Base-by-base conservation (phyloP, 2,888 invertebrate genomes). In the Dasypogon diadema region DNA sequence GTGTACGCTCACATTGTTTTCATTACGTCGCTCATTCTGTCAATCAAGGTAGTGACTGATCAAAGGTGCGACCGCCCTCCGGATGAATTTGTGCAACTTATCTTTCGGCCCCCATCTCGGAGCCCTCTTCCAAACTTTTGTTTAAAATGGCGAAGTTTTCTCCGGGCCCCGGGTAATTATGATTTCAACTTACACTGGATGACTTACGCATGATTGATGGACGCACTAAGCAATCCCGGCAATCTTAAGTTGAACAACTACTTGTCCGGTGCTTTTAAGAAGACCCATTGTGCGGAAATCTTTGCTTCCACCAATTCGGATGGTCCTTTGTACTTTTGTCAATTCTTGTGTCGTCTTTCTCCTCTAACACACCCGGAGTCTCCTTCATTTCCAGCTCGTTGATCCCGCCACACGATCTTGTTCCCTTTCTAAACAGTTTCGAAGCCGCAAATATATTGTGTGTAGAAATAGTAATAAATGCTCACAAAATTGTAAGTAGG, bases 11-110 rank as follows among this genome's bases (percentile, higher is more conserved):
- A 75, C 56, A 75, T 75, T 75, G 75, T 75, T 75, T 75, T 75
- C 75, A 68, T 68, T 55, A 75, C 75, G 75, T 68, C 68, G 75
- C 75, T 75, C 75, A 75, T 46, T 54, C 51, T 68, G 75, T 75
- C 75, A 75, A 56, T 75, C 68, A 75, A 26, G 22, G 5, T 16
- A 26, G n/a, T 74, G 74, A 74, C 74, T 74, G 74, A 74, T 74
- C 74, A 74, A 74, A 74, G 74, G 58, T 26, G 21, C 24, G 58
- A 74, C 74, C 74, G 58, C 74, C 58, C 26, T 46, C 21, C 18
- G 70, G 54, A 54, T 54, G 70, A 21, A 46, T 34, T 42, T 46
- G 16, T 51, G 16, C 21, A 30, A 24, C 14, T 37, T 54, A 70
- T 70, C 70, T 70, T 30, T 12, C 54, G 14, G n/a, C 54, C 34